Percentiles rank a stretch among this genome's conserved stretches.
Conservation (phyloP, 2,888 invertebrate species). For the Trichogramma evanescens region DNA sequence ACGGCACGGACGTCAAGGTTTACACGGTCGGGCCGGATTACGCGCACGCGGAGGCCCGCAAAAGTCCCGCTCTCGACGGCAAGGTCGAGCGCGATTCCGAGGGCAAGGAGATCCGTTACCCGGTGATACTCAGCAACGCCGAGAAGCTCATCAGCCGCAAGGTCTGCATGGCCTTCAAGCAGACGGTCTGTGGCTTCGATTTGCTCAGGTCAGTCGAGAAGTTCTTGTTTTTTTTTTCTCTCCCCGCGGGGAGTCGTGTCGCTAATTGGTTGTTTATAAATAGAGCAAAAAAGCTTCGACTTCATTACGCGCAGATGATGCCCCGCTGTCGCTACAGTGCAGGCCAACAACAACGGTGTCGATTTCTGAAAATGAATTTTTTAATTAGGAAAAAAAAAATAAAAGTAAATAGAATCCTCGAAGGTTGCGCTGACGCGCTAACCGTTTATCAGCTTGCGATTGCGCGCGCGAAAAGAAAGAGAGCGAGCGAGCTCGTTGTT, state of each 20-base stretch:
- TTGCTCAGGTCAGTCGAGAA: constrained; percentile 69
- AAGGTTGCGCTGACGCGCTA: no score
- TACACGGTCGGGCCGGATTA: constrained; percentile 99
- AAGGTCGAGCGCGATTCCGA: constrained; percentile 97
- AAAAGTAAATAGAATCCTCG: no score
- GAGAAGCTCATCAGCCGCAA: constrained; percentile 97
- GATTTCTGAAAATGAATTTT: no score
- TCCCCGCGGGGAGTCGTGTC: no score
- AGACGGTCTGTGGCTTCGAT: constrained; percentile 99
- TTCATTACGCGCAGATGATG: no score
- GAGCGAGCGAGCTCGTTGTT: no score
- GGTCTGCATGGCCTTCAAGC: constrained; percentile 93
- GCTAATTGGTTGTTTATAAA: no score
- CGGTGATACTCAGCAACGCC: constrained; percentile 92
- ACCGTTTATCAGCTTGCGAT: no score
- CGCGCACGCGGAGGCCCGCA: constrained; percentile 97
- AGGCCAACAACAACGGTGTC: constrained; percentile 5
- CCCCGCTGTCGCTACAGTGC: neutral
- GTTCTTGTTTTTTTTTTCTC: constrained; percentile 7
- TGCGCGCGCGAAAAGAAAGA: no score
- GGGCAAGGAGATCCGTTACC: constrained; percentile 97
- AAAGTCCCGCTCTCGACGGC: constrained; percentile 96
- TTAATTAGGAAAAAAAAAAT: no score
- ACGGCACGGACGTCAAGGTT: constrained; percentile 76
- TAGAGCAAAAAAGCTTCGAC: no score